Evolutionary conservation across 92 coral and sea anemone genomes (phyloP).

Genomic region (Umimayanthus kanabou): DNA sequence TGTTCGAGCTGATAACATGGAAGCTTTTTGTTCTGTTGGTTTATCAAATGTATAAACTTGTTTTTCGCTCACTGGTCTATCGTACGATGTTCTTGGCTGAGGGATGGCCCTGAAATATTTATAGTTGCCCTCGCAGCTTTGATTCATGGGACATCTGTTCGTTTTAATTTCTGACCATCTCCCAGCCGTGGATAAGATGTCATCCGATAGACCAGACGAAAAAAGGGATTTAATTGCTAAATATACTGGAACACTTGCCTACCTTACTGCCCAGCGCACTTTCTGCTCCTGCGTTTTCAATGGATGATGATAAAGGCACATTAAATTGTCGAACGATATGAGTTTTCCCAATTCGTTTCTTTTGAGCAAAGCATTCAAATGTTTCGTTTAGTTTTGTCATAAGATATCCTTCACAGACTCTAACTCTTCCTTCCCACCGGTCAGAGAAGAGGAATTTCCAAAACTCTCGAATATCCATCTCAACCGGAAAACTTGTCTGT

Average conservation of each 20-base stretch:
- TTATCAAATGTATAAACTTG: too few relatives aligned
- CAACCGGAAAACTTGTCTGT: constrained; percentile 25
- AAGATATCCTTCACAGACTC: constrained; percentile 78
- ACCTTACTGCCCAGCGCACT: not conserved
- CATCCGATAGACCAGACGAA: too few relatives aligned
- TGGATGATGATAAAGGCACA: constrained; percentile 9
- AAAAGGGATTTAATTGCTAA: too few relatives aligned
- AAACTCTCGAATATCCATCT: constrained; percentile 62
- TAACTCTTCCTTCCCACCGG: constrained; percentile 67
- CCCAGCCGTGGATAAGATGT: too few relatives aligned
- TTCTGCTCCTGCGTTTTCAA: not conserved
- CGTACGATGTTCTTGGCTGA: too few relatives aligned
- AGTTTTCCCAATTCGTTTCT: constrained; percentile 50
- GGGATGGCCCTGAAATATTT: too few relatives aligned
- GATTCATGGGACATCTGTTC: too few relatives aligned
- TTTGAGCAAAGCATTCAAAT: constrained; percentile 53
- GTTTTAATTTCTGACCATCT: too few relatives aligned
- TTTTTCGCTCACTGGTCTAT: too few relatives aligned
- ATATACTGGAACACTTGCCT: not conserved
- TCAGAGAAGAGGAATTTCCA: constrained; percentile 60
- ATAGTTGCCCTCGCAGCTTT: too few relatives aligned
- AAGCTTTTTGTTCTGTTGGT: too few relatives aligned
- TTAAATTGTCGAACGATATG: constrained; percentile 25
- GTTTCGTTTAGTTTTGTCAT: constrained; percentile 65
- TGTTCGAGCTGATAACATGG: too few relatives aligned